Evolutionary conservation across 2,113 vertebrate genomes (phyloP).

Genomic region (Nycticryphes semicollaris): DNA sequence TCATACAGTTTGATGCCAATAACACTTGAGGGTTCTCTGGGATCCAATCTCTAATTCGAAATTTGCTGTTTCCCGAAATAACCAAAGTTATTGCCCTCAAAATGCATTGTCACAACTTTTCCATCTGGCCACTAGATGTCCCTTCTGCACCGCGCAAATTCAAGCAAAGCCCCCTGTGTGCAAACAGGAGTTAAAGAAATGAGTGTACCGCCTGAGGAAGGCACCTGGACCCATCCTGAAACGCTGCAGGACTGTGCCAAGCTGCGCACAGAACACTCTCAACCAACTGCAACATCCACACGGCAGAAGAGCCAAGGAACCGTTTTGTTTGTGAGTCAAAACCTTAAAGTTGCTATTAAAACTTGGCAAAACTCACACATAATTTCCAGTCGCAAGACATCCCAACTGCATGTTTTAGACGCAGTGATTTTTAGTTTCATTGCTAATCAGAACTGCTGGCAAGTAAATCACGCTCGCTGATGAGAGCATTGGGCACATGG

Average conservation of each 20-base stretch:
- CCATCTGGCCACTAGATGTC: slow-evolving; percentile 5
- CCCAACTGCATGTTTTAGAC: neutral
- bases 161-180: neutral
- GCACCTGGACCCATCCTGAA: neutral
- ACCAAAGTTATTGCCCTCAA: no score
- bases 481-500: neutral
- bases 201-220: neutral
- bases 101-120: neutral
- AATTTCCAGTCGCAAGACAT: neutral
- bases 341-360: neutral
- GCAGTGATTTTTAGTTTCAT: neutral
- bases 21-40: neutral
- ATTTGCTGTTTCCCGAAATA: neutral
- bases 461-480: neutral
- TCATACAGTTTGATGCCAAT: neutral
- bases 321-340: neutral
- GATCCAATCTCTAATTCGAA: neutral
- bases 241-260: neutral
- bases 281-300: neutral
- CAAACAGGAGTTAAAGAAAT: neutral
- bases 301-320: neutral
- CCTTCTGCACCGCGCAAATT: neutral
- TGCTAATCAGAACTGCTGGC: neutral
- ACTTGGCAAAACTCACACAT: neutral
- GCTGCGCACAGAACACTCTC: neutral